Base-by-base conservation (phyloP, 2,888 invertebrate genomes). In the Polyploca ridens region DNA sequence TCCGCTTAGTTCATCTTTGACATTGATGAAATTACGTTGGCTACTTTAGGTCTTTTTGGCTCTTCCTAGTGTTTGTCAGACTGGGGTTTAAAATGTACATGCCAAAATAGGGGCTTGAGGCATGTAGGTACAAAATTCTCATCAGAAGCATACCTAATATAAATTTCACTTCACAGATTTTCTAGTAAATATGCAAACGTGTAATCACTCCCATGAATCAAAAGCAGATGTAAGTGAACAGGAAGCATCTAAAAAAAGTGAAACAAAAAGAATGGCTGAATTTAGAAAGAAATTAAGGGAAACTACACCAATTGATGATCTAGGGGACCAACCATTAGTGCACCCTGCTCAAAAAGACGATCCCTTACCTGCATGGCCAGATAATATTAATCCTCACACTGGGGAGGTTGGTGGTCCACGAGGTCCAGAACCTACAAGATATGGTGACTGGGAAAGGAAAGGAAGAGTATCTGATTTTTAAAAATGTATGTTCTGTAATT, bases 391-490 rank as follows among this genome's bases (percentile, higher is more conserved):
- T 91, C 99, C 99, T 6, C 83, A 96, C 66, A 99, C 99, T 7
- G 99, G 99, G 13, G 99, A 99, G 95, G 93, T 98, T 66, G 98
- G 98, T 49, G 99, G 99, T 0, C 99, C 99, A 0, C 94, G 96
- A 77, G 99, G 99, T 7, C 99, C 99, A 0, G 99, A 99, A 94
- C 99, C 99, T 10, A 99, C 99, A 13, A 95, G 99, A 76, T 99
- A 98, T 92, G 99, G 99, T 1, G 99, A 99, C 91, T 99, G 99
- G 99, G 99, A 99, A 88, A 95, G 99, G 74, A 99, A 99, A 86
- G 99, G 99, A 68, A 95, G 99, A 84, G 98, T 98, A 54, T 95
- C 98, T 1, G 99, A 99, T 94, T 99, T 99, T 93, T 99, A 94
- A 90, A 54, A 16, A 33, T 35, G 64, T 61, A 59, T 19, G 10